Base-by-base conservation (phyloP, 2,797 vertebrate genomes). In the Brachyrhaphis roseni region DNA sequence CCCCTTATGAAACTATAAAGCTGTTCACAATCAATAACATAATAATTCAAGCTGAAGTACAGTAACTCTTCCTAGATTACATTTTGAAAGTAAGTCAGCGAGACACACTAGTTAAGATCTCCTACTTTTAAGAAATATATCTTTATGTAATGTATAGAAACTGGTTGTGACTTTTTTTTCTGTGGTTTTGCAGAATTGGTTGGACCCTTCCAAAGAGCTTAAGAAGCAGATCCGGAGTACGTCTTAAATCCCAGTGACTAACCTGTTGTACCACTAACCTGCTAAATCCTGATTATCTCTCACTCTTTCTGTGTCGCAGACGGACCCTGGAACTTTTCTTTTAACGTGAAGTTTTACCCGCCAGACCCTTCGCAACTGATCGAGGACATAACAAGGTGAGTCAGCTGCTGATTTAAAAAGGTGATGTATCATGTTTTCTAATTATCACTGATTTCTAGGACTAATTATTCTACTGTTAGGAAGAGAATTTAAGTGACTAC, bases 311-410 rank as follows among this genome's bases (percentile, higher is more conserved):
- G 0, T 1, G 0, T 70, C 66, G 80, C 94, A 99, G 98, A 95
- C 92, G 97, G 97, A 84, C 96, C 97, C 91, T 99, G 98, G 97
- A 98, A 97, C 92, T 99, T 99, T 92, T 96, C 97, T 55, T 99
- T 99, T 94, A 99, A 97, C 84, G 98, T 99, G 78, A 99, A 99
- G 94, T 99, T 99, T 95, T 99, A 99, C 90, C 98, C 98, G 80
- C 98, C 98, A 73, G 98, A 99, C 85, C 98, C 98, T 26, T 91
- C 97, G 64, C 98, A 99, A 92, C 96, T 99, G 66, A 97, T 96
- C 36, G 98, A 99, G 94, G 98, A 99, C 82, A 99, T 99, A 89
- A 99, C 98, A 94, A 97, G 98, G 98, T 99, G 92, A 86, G 46
- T 51, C 10, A 43, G 8, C 49, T 74, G 55, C 31, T 46, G 15